phyloP scores from a whole-genome alignment of 2,113 vertebrate species.

The Leptobrachium leishanense region DNA sequence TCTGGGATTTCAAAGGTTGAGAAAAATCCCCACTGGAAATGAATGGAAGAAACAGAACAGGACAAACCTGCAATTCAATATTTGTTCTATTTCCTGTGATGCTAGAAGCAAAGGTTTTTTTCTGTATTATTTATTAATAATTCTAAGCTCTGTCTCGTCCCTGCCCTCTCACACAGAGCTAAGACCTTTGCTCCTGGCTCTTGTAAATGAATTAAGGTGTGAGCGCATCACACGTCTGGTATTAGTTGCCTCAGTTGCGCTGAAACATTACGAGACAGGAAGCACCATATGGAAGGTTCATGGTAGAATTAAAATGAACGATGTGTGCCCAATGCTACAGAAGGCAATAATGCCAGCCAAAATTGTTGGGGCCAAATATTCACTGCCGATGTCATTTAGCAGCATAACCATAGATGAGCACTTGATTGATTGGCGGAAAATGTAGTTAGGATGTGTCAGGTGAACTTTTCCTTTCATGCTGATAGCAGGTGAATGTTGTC shows the following conservation, averaged over 20 bases:
- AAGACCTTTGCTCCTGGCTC: not conserved
- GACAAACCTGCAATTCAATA: too few relatives aligned
- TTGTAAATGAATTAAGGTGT: not conserved
- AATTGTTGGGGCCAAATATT: slow-evolving; percentile 13
- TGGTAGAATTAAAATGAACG: slow-evolving; percentile 19
- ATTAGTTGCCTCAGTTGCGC: not conserved
- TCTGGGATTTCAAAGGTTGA: too few relatives aligned
- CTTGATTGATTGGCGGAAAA: slow-evolving; percentile 25
- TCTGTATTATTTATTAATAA: not conserved
- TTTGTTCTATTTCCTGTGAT: too few relatives aligned
- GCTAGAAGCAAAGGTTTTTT: not conserved
- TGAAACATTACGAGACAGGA: not conserved
- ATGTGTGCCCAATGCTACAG: slow-evolving; percentile 6
- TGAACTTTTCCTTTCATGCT: not conserved
- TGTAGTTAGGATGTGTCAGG: not conserved
- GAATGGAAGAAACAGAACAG: too few relatives aligned
- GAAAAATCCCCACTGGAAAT: too few relatives aligned
- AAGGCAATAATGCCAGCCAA: not conserved
- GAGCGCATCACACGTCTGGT: not conserved
- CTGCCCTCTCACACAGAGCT: not conserved
- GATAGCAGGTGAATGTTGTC: too few relatives aligned
- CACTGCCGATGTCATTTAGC: slow-evolving; percentile 29
- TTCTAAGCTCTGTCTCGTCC: too few relatives aligned
- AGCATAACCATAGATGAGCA: not conserved
- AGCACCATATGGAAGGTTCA: slow-evolving; percentile 20